Conservation (phyloP, 2,797 vertebrate species). For the Eulemur coronatus region DNA sequence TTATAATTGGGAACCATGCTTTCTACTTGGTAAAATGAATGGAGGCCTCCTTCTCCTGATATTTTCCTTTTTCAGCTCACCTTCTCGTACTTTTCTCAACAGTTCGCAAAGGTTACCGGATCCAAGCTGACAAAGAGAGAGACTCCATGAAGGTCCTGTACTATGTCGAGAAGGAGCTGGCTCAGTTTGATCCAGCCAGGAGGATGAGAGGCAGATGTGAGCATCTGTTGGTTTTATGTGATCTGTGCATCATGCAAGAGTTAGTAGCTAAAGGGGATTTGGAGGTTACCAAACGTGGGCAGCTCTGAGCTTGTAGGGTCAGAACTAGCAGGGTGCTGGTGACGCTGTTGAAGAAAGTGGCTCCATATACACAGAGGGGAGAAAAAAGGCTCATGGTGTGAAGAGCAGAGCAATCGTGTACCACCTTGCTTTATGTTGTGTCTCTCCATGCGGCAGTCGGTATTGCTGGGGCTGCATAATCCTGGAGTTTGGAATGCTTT, state of each 20-base stretch:
- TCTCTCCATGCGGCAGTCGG: not conserved
- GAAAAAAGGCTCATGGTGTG: not conserved
- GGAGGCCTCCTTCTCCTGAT: not conserved
- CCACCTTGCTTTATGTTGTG: not conserved
- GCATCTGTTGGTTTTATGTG: conserved; percentile 69
- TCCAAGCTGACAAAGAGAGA: conserved; percentile 92
- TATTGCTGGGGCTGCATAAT: not conserved
- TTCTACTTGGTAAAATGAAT: not conserved
- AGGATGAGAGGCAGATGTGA: conserved; percentile 93
- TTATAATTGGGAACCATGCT: not conserved
- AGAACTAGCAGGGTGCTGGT: not conserved
- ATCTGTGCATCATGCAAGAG: not conserved
- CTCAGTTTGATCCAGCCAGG: conserved; percentile 90
- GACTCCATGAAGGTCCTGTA: conserved; percentile 96
- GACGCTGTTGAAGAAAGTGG: not conserved
- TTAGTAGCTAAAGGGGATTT: not conserved
- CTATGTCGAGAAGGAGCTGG: conserved; percentile 95
- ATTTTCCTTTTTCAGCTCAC: not conserved
- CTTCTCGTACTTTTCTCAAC: conserved; percentile 70
- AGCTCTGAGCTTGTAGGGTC: not conserved
- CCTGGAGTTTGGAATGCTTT: not conserved
- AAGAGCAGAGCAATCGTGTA: fast-evolving
- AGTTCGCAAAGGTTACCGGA: conserved; percentile 93
- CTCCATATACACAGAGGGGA: not conserved
- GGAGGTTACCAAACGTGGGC: not conserved